These are phyloP conservation scores for Tigriopus japonicus DNA, from an alignment of 1,140 invertebrate genomes.

Conservation along the genomic window DNA sequence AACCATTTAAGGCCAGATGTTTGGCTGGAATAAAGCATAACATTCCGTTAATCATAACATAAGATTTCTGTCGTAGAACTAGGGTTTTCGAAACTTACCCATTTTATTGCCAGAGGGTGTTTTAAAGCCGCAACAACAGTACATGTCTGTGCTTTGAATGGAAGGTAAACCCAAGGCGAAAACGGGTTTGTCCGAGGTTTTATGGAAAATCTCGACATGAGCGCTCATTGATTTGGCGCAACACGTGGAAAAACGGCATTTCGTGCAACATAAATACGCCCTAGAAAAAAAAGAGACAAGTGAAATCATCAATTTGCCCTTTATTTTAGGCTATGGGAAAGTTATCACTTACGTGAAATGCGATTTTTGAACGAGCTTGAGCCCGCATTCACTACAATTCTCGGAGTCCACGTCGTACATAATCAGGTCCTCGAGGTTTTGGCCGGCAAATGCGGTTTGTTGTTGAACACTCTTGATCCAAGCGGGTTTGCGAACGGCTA, in stretches of 20 bases:
- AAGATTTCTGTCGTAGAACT: background rate
- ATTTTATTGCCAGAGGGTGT: conserved; percentile 38
- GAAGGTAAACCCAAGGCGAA: conserved; percentile 16
- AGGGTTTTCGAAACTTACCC: conserved; percentile 20
- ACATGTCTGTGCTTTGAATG: conserved; percentile 30
- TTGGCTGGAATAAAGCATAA: background rate
- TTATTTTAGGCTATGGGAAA: too few relatives aligned
- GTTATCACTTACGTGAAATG: background rate
- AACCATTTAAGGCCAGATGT: background rate
- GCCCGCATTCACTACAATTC: background rate
- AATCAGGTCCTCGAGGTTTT: conserved; percentile 9
- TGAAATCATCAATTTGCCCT: too few relatives aligned
- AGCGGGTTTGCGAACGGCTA: background rate
- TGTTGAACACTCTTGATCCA: background rate
- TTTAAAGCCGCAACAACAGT: conserved; percentile 50
- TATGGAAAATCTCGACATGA: conserved; percentile 32
- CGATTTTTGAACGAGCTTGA: background rate
- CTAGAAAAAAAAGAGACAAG: conserved; percentile 34
- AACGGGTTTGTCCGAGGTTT: background rate
- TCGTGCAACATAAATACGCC: conserved; percentile 44
- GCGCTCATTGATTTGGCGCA: conserved; percentile 50
- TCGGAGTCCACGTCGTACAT: conserved; percentile 8
- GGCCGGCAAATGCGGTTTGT: conserved; percentile 6
- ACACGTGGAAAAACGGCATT: conserved; percentile 51
- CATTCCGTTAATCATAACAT: background rate